Evolutionary conservation across 2,888 invertebrate genomes (phyloP).

Genomic region (Chirona hameri): DNA sequence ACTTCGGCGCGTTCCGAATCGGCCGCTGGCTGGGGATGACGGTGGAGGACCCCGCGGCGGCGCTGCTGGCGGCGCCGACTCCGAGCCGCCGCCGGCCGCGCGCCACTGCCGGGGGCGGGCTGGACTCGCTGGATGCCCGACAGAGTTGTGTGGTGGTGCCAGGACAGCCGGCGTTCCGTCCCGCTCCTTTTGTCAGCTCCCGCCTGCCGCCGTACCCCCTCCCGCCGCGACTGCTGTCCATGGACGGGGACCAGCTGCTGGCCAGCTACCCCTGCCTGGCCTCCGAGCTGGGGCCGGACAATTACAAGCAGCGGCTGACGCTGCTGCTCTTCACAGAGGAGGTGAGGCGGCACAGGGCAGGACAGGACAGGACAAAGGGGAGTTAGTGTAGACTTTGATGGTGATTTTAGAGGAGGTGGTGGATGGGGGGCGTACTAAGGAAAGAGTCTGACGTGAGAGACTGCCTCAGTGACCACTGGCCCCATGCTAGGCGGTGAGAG

Average conservation of each 20-base stretch:
- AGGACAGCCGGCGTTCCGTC: background rate
- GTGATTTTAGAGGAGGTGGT: too few species aligned
- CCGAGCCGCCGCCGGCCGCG: background rate
- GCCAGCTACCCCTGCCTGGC: background rate
- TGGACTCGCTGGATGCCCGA: background rate
- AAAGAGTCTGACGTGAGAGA: too few species aligned
- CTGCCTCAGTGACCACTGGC: too few species aligned
- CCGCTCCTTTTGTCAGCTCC: constrained; percentile 3
- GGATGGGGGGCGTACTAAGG: too few species aligned
- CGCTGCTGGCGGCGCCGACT: constrained; percentile 5
- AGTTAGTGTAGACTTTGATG: too few species aligned
- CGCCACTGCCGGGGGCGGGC: background rate
- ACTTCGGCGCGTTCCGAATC: constrained; percentile 34
- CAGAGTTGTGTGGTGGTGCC: constrained; percentile 26
- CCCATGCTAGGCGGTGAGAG: too few species aligned
- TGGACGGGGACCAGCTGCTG: constrained; percentile 23
- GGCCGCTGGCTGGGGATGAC: constrained; percentile 33
- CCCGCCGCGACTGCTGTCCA: constrained; percentile 4
- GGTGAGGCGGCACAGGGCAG: background rate
- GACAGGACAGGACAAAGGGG: too few species aligned
- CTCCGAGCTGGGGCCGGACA: background rate
- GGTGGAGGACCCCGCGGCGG: constrained; percentile 31
- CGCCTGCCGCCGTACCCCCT: constrained; percentile 25
- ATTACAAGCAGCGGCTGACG: background rate
- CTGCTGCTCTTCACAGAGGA: constrained; percentile 26